phyloP scores from a whole-genome alignment of 2,888 invertebrate species.

The Strigamia maritima region DNA sequence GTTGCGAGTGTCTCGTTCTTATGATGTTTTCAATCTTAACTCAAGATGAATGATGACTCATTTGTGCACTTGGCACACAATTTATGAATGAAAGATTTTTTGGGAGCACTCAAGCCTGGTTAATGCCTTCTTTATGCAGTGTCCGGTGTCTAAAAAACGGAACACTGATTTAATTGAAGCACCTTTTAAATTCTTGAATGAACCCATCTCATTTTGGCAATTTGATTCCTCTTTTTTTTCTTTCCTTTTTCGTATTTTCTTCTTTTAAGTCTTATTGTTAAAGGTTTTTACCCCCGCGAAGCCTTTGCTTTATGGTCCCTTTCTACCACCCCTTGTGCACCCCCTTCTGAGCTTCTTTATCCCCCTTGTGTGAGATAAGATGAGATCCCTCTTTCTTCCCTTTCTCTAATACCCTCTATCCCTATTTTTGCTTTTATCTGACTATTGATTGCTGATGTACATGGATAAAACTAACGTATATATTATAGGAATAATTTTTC shows the following conservation, averaged over 20 bases:
- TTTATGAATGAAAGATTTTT: constrained; percentile 20
- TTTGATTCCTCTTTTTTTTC: not conserved
- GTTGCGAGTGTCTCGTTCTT: too few relatives aligned
- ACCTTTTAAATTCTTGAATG: not conserved
- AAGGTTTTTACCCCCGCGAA: constrained; percentile 17
- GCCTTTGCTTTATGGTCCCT: constrained; percentile 13
- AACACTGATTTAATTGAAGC: constrained; percentile 19
- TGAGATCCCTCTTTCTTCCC: constrained; percentile 16
- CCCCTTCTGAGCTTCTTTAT: constrained; percentile 21
- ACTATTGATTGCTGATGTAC: constrained; percentile 13
- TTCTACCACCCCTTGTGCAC: constrained; percentile 13
- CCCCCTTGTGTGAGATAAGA: constrained; percentile 19
- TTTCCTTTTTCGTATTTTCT: not conserved
- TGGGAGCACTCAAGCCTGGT: not conserved
- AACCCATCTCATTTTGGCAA: not conserved
- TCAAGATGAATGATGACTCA: too few relatives aligned
- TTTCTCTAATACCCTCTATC: not conserved
- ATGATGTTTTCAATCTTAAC: too few relatives aligned
- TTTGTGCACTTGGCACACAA: not conserved
- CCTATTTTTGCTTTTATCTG: constrained; percentile 1
- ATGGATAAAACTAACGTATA: not conserved
- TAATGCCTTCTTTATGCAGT: not conserved
- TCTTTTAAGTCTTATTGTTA: not conserved
- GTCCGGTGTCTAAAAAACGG: not conserved
- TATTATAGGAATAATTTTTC: not conserved